Percentiles rank a stretch among this genome's conserved stretches.
Conservation (phyloP, 2,113 vertebrate species). For the Nicator chloris region DNA sequence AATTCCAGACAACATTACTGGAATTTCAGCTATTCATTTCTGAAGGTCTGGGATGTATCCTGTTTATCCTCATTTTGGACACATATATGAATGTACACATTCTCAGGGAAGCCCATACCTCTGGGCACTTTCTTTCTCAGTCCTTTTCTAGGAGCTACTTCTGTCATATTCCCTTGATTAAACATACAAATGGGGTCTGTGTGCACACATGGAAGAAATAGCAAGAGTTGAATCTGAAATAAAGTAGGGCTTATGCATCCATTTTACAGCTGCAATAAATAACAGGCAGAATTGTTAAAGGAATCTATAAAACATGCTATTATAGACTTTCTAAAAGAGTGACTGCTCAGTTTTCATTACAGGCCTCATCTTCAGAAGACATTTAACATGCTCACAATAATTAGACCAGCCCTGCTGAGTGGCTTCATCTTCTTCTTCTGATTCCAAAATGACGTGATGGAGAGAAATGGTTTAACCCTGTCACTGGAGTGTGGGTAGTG, state of each 20-base stretch:
- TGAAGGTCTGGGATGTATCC: not conserved
- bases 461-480: constrained; percentile 20
- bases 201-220: not conserved
- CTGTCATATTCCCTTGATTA: not conserved
- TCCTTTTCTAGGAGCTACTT: not conserved
- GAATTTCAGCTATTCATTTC: not conserved
- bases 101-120: not conserved
- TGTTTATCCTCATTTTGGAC: not conserved
- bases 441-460: not conserved
- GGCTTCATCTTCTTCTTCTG: not conserved
- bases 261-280: constrained; percentile 26
- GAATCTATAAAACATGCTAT: constrained; percentile 20
- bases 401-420: not conserved
- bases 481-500: not conserved
- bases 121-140: not conserved
- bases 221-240: not conserved
- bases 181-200: not conserved
- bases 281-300: not conserved
- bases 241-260: not conserved
- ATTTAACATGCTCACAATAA: not conserved
- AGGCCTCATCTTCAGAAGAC: not conserved
- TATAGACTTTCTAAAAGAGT: not conserved
- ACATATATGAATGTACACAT: not conserved
- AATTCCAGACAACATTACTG: not conserved
- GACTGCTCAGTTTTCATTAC: not conserved